Evolutionary conservation across 2,797 vertebrate species (phyloP).

Genomic region (Manis javanica): DNA sequence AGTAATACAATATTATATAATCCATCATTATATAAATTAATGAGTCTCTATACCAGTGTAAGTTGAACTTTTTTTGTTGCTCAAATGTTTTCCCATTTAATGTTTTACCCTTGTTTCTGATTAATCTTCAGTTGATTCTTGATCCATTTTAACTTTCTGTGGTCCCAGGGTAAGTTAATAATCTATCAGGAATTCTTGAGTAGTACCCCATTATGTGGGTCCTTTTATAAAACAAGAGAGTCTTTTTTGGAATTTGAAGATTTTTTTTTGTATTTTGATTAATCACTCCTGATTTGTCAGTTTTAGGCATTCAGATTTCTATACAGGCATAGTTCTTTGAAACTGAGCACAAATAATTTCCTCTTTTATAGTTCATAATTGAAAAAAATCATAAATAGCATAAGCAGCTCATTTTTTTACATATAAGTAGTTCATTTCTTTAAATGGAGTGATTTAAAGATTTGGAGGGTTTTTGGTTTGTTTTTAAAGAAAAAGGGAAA

Average conservation of each 20-base stretch:
- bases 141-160: slow-evolving; percentile 8
- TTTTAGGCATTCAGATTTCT: slow-evolving; percentile 49
- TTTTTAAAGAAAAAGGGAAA: neutral
- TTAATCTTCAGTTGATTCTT: slow-evolving; percentile 55
- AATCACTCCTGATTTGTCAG: neutral
- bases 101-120: slow-evolving; percentile 43
- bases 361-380: slow-evolving; percentile 47
- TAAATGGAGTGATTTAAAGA: neutral
- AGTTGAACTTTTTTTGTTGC: slow-evolving; percentile 23
- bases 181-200: slow-evolving; percentile 59
- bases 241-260: slow-evolving; percentile 1
- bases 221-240: slow-evolving; percentile 29
- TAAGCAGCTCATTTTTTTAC: neutral
- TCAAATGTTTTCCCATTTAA: neutral
- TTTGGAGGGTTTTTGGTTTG: neutral
- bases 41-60: neutral
- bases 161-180: slow-evolving; percentile 55
- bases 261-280: neutral
- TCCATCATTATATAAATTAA: slow-evolving; percentile 10
- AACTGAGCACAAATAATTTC: slow-evolving; percentile 32
- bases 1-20: neutral
- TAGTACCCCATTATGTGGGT: neutral
- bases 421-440: slow-evolving; percentile 5
- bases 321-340: neutral
- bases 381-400: neutral